phyloP scores from a whole-genome alignment of 35 echinoderm and acorn worm species.

The Amphiura filiformis region DNA sequence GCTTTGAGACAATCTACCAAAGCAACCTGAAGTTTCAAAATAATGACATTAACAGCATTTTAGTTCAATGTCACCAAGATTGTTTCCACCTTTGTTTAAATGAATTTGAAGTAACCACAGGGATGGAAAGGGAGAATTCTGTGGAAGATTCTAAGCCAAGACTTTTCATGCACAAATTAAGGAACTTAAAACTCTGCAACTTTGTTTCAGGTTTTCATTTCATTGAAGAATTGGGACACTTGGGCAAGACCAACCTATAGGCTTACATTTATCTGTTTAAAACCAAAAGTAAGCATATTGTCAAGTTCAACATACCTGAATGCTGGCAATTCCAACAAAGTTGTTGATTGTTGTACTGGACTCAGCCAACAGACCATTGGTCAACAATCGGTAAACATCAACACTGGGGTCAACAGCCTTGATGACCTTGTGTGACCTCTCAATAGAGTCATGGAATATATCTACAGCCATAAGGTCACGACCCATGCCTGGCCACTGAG shows the following conservation, averaged over 20 bases:
- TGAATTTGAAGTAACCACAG: not conserved
- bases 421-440: constrained; percentile 49
- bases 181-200: too few species aligned
- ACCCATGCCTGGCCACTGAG: constrained; percentile 90
- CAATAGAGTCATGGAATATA: constrained; percentile 59
- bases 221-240: too few species aligned
- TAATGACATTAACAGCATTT: not conserved
- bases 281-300: too few species aligned
- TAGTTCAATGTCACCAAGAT: not conserved
- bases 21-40: constrained; percentile 72
- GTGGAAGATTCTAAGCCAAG: too few species aligned
- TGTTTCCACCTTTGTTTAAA: not conserved
- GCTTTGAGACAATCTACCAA: constrained; percentile 76
- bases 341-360: constrained; percentile 49
- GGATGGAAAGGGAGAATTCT: not conserved
- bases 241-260: too few species aligned
- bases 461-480: constrained; percentile 68
- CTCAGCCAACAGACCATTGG: constrained; percentile 38
- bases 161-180: too few species aligned
- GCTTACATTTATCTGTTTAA: too few species aligned
- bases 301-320: constrained; percentile 84
- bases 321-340: constrained; percentile 75
- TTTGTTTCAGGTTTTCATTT: too few species aligned
- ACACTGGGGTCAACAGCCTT: constrained; percentile 29
- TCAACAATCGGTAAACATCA: constrained; percentile 61